Evolutionary conservation across 2,113 vertebrate species (phyloP), one percentile per base, ranked within the genome.

Genomic region (Puffinus mauretanicus): DNA sequence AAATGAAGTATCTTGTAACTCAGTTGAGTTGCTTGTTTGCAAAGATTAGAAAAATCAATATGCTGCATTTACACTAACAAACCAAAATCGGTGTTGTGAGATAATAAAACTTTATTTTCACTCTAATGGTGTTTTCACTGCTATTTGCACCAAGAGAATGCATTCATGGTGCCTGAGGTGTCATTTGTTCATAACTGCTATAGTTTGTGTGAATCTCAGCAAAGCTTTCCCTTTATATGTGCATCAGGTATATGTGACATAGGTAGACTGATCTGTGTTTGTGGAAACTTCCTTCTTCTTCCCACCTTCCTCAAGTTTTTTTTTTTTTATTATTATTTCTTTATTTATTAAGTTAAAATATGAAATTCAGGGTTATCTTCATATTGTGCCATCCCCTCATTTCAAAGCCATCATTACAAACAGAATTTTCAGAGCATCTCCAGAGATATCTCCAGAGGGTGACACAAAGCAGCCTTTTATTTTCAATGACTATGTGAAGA

Each of bases 21-120:
- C 86, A 93, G 61, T 66, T 84, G 73, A 97, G 87, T 88, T 91
- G 20, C 52, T 97, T 95, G 34, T 95, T 97, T 97, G 16, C 44
- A 93, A 95, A 94, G 70, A 73, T 81, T 52, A 65, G 72, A 88
- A 89, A 93, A 95, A 94, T 94, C 81, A 91, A 27, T 94, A 86
- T 71, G 29, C 36, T 93, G 5, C 58, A 64, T 96, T 97, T 97
- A 69, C 24, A 73, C 49, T 73, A 70, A 94, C 42, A 95, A 79
- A 64, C 5, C 20, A 95, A 54, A 96, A 92, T 57, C 1, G 13
- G 19, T 79, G 47, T 52, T 83, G 8, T 80, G 25, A 85, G 64
- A 82, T 85, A 86, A 91, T 61, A 88, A 90, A 96, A 93, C 44
- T n/a, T 24, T 60, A 44, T 93, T 97, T 97, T 82, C 57, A 86